Percentiles rank a stretch among this genome's conserved stretches.
These are phyloP conservation scores for Anhinga anhinga DNA, from an alignment of 2,113 vertebrate species.

Conservation along the genomic window DNA sequence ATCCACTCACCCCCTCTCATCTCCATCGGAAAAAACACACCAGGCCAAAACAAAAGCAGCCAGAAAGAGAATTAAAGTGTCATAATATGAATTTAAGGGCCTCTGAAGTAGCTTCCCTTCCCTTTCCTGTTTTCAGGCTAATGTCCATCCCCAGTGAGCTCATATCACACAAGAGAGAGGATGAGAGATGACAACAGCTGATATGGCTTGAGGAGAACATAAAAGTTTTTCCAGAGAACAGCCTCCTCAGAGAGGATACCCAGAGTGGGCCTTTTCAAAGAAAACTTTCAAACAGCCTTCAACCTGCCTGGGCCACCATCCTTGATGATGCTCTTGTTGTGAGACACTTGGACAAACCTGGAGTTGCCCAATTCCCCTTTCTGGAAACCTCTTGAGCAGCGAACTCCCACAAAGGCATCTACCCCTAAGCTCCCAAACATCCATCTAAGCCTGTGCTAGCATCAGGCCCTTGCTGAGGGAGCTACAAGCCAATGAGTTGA, in stretches of 20 bases:
- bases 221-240: neutral
- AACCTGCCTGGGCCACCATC: neutral
- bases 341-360: neutral
- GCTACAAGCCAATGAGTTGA: neutral
- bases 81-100: conserved; percentile 35
- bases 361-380: neutral
- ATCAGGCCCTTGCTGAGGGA: neutral
- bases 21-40: conserved; percentile 27
- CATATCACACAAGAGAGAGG: neutral
- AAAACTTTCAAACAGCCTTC: neutral
- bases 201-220: neutral
- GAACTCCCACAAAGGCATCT: neutral
- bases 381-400: neutral
- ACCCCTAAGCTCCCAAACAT: neutral
- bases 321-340: neutral
- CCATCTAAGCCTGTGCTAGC: neutral
- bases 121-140: conserved; percentile 57
- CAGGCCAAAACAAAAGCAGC: conserved; percentile 25
- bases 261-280: neutral
- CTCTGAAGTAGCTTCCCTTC: conserved; percentile 46
- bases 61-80: conserved; percentile 53
- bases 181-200: neutral
- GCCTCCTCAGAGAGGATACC: neutral
- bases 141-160: neutral
- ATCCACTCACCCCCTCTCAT: neutral